Evolutionary conservation across 2,888 invertebrate species (phyloP).

Genomic region (Chrysopilus asiliformis): DNA sequence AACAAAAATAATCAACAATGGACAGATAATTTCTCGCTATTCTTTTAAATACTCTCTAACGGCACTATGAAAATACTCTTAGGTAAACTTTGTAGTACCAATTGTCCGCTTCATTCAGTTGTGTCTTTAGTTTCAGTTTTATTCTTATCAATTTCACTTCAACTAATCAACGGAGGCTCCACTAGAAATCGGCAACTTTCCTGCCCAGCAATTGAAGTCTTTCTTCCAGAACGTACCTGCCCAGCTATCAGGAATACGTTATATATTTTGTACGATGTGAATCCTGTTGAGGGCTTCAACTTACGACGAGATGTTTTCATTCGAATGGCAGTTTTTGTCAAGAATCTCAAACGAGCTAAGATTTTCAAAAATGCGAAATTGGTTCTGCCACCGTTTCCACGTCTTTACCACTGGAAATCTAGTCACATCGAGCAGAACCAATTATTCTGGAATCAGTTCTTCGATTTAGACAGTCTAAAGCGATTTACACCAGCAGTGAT

Average conservation of each 20-base stretch:
- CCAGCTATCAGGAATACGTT: slow-evolving; percentile 11
- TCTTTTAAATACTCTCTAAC: too few relatives aligned
- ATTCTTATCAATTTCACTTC: too few relatives aligned
- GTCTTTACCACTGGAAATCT: slow-evolving; percentile 80
- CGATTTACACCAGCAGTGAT: slow-evolving; percentile 60
- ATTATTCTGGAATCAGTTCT: slow-evolving; percentile 72
- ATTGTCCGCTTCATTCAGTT: too few relatives aligned
- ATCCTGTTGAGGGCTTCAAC: slow-evolving; percentile 94
- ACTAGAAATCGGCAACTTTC: too few relatives aligned
- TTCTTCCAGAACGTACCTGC: background rate
- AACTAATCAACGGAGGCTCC: too few relatives aligned
- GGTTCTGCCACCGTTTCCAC: slow-evolving; percentile 87
- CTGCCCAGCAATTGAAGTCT: background rate
- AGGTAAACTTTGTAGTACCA: too few relatives aligned
- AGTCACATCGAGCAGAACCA: slow-evolving; percentile 43
- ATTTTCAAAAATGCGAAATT: slow-evolving; percentile 43
- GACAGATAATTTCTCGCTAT: too few relatives aligned
- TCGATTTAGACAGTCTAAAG: slow-evolving; percentile 65
- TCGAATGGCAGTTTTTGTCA: slow-evolving; percentile 73
- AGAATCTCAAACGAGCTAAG: slow-evolving; percentile 45
- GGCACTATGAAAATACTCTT: too few relatives aligned
- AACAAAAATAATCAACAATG: too few relatives aligned
- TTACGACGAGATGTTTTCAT: slow-evolving; percentile 91
- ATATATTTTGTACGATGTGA: slow-evolving; percentile 84
- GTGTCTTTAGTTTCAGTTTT: too few relatives aligned